Evolutionary conservation across 53 echinoderm and acorn worm genomes (phyloP), one percentile per base, ranked within the genome.

Genomic region (Echinometra lucunter): DNA sequence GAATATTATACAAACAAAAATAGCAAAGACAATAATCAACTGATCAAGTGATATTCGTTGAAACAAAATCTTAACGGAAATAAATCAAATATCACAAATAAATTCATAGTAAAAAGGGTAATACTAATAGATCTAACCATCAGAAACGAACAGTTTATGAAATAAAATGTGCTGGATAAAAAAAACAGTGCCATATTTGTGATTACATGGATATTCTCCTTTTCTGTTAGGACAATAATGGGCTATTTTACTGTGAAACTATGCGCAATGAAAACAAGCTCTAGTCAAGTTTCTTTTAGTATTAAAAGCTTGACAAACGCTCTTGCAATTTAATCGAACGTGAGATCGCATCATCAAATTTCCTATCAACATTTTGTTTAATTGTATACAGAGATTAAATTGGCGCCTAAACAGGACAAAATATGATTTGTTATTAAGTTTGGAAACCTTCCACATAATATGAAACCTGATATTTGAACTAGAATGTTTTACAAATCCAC

Each of bases 131-230:
- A 75, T 2, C 45, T 28, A 25, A n/a, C 6, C 16, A 27, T 83
- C 32, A 83, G 27, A 37, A 83, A 47, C 45, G 7, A 45, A 85
- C 85, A 85, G 85, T 49, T 6, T 53, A 49, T 28, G 30, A 47
- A n/a, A 47, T 45, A 49, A 85, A 85, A 85, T 85, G 49, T 85
- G 85, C 85, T 85, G 85, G 85, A 85, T 85, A 85, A 85, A 85
- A 85, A 25, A 47, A 78, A 78, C 23, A 85, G 47, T 85, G 85
- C 85, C 85, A 25, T 85, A 85, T 49, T 28, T 85, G 35, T 45
- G 6, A 21, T 40, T 40, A 42, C n/a, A 42, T 44, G 38, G 19
- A 25, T 47, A 13, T 85, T 47, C 18, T 45, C 44, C 16, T 19
- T 19, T 85, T 45, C 15, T 13, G 47, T 49, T 6, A 35, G n/a